Base-by-base conservation (phyloP, 2,888 invertebrate species). In the Sepiola atlantica region DNA sequence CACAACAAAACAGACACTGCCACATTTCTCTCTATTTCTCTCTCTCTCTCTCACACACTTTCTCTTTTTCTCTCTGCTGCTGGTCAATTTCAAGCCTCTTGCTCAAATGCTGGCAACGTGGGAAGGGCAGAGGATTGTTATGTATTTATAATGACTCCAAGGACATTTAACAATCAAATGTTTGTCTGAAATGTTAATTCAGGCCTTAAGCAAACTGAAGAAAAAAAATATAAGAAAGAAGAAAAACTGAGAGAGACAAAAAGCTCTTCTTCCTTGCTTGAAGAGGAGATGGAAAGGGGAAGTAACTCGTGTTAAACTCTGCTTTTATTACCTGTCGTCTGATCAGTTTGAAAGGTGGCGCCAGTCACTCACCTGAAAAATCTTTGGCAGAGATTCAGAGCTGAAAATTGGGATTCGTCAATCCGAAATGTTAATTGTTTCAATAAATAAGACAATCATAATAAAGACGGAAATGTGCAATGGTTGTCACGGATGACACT, bases 301-400 rank as follows among this genome's bases (percentile, higher is more conserved):
- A 77, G 77, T 16, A 77, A 77, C n/a, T 77, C n/a, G 32, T n/a
- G 14, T 77, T 77, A 32, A 77, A 77, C 12, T n/a, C 77, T 77
- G 77, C n/a, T 77, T 77, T 77, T 77, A 77, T 77, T 28, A n/a
- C 77, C 77, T 77, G 77, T 77, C 77, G 77, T 77, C 77, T 77
- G 77, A 28, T 77, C 77, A 77, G 45, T 77, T 77, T 77, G n/a
- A 77, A 32, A 77, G 32, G 14, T n/a, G 32, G 14, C 12, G 77
- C 77, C 77, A 77, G 21, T 77, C 77, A 28, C 77, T 77, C 45
- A 45, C n/a, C 77, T 28, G n/a, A 28, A 77, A 77, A 77, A 28
- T 77, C 28, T 77, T 24, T 77, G 77, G n/a, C 77, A 77, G 77
- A 77, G 77, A 77, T 28, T 77, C 28, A 77, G 12, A 28, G 77